Evolutionary conservation across 1,140 invertebrate genomes (phyloP), one percentile per base, ranked within the genome.

Genomic region (Radopholus similis): DNA sequence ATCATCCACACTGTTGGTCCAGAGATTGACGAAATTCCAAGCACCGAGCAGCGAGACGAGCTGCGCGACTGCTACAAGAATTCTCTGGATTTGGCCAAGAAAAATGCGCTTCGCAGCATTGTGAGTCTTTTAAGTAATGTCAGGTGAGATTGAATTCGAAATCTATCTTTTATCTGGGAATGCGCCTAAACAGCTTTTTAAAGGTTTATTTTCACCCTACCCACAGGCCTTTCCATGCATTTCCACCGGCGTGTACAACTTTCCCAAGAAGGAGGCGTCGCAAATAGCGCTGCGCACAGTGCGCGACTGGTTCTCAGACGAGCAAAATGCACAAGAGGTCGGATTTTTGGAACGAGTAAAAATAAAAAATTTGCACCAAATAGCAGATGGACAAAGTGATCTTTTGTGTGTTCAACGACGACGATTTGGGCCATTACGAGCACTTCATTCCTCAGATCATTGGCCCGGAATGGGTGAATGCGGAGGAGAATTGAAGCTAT

Each of bases 141-240:
- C n/a, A n/a, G n/a, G n/a, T n/a, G n/a, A n/a, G n/a, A n/a, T n/a
- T n/a, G n/a, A 23, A 30, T 9, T 65, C 9, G 9, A 11, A 51
- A 4, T 21, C 4, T 1, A n/a, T 1, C 1, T 65, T 28, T 42
- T 15, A 37, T 58, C 35, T 54, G 11, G 26, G n/a, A n/a, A n/a
- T n/a, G n/a, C n/a, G n/a, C n/a, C n/a, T n/a, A n/a, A n/a, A 26
- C 21, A 13, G 5, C 15, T 35, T 26, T n/a, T 62, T 65, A 11
- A 23, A 42, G 38, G 18, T 13, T 54, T 51, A 15, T 1, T 59
- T 64, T 38, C 35, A 30, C 21, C 34, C 44, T 60, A n/a, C n/a
- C n/a, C n/a, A n/a, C n/a, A 64, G 59, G 63, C 68, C 13, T 71
- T 71, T 34, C 68, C 68, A 32, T 73, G 68, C 34, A 72, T 71